Percentiles rank a stretch among this genome's conserved stretches.
Conservation (phyloP, 2,888 invertebrate genomes). For the Oligia strigilis region DNA sequence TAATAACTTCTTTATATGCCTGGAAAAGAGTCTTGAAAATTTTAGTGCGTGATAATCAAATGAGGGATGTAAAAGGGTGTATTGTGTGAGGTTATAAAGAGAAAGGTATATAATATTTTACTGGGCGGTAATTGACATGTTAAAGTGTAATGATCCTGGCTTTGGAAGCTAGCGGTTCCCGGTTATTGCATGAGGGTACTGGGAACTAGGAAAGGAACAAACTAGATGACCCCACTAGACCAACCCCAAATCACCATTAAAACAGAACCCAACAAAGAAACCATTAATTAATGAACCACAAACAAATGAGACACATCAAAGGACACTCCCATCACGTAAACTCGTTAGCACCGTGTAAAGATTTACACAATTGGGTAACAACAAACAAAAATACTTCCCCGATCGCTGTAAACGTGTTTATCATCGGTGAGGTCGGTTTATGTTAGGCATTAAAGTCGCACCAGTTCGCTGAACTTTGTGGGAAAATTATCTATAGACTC, state of each 20-base stretch:
- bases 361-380: constrained; percentile 78
- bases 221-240: neutral
- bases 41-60: constrained; percentile 52
- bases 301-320: constrained; percentile 70
- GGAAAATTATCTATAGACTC: constrained; percentile 37
- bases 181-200: neutral
- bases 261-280: constrained; percentile 43
- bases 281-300: constrained; percentile 60
- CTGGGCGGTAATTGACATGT: constrained; percentile 18
- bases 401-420: constrained; percentile 77
- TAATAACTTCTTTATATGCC: constrained; percentile 61
- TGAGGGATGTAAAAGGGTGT: constrained; percentile 40
- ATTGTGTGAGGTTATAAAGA: constrained; percentile 4
- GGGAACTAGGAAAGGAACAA: neutral
- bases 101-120: constrained; percentile 15
- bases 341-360: constrained; percentile 69
- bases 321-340: constrained; percentile 62
- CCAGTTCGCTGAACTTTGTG: constrained; percentile 81
- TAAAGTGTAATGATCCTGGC: neutral
- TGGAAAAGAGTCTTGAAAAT: constrained; percentile 33
- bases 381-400: constrained; percentile 75
- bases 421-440: constrained; percentile 82
- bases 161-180: neutral
- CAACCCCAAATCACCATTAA: constrained; percentile 24
- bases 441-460: constrained; percentile 81